Evolutionary conservation across 2,888 invertebrate genomes (phyloP).

Genomic region (Ectropis crepuscularia): DNA sequence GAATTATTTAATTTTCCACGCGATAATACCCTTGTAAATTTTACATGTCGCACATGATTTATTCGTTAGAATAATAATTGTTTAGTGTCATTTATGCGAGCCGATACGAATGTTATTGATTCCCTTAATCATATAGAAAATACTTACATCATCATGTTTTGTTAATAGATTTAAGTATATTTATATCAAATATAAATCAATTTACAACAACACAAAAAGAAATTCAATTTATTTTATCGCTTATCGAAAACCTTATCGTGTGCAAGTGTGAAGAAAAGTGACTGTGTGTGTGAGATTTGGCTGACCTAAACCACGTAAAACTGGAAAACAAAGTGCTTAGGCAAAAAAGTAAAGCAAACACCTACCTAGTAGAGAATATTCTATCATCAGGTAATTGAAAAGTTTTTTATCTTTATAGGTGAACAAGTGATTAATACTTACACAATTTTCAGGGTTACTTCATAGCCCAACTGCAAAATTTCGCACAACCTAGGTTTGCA

Average conservation of each 20-base stretch:
- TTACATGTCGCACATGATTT: conserved; percentile 50
- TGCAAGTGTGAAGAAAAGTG: background rate
- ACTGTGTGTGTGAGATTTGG: conserved; percentile 2
- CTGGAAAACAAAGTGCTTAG: too few relatives aligned
- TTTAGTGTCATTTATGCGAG: conserved; percentile 14
- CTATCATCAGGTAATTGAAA: too few relatives aligned
- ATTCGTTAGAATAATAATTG: conserved; percentile 22
- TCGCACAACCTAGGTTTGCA: too few relatives aligned
- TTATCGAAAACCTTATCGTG: conserved; percentile 27
- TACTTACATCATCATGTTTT: conserved; percentile 7
- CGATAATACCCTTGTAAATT: conserved; percentile 69
- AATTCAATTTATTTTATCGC: conserved; percentile 38
- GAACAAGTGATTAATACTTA: too few relatives aligned
- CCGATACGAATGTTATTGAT: conserved; percentile 9
- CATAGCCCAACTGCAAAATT: too few relatives aligned
- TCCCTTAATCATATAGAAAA: background rate
- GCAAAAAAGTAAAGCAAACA: too few relatives aligned
- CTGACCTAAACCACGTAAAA: too few relatives aligned
- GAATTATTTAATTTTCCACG: conserved; percentile 67
- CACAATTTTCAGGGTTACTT: too few relatives aligned
- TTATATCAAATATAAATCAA: conserved; percentile 2
- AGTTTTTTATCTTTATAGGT: too few relatives aligned
- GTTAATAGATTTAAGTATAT: background rate
- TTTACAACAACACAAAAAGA: conserved; percentile 19
- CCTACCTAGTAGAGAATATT: too few relatives aligned